These are phyloP conservation scores for Ashinkailepas kermadecensis DNA, from an alignment of 2,888 invertebrate species.

Conservation along the genomic window DNA sequence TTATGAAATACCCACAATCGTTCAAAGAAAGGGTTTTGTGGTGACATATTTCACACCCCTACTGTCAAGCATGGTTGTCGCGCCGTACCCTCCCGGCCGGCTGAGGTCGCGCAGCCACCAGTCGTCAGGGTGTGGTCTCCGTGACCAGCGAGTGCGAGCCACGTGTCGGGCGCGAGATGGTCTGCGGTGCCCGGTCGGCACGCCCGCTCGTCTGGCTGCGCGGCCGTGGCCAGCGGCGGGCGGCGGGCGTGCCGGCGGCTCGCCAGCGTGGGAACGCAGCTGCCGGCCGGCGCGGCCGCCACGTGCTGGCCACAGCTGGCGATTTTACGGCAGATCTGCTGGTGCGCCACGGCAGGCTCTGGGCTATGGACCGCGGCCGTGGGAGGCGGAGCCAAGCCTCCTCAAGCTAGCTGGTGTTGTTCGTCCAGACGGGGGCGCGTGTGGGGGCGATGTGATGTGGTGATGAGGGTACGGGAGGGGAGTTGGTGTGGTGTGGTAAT, in stretches of 20 bases:
- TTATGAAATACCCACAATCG: too few relatives aligned
- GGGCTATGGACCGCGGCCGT: too few relatives aligned
- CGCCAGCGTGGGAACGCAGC: slow-evolving; percentile 33
- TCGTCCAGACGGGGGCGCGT: background rate
- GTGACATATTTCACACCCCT: too few relatives aligned
- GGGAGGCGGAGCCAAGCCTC: background rate
- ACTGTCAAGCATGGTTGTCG: too few relatives aligned
- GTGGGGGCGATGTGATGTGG: too few relatives aligned
- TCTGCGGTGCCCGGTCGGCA: background rate
- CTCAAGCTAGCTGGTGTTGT: background rate
- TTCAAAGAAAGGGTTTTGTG: too few relatives aligned
- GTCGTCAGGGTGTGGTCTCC: too few relatives aligned
- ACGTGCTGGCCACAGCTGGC: background rate
- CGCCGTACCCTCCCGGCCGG: too few relatives aligned
- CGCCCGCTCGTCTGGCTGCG: background rate
- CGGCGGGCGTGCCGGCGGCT: slow-evolving; percentile 24
- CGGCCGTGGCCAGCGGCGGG: background rate
- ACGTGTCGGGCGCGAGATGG: background rate
- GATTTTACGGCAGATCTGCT: background rate
- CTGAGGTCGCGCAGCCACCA: too few relatives aligned
- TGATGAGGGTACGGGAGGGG: too few relatives aligned
- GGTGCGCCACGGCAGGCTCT: background rate
- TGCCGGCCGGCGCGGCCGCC: slow-evolving; percentile 10
- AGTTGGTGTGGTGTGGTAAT: too few relatives aligned
- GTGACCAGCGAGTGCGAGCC: background rate